Evolutionary conservation across 1,140 invertebrate genomes (phyloP).

Genomic region (Drosophila ercepeae): DNA sequence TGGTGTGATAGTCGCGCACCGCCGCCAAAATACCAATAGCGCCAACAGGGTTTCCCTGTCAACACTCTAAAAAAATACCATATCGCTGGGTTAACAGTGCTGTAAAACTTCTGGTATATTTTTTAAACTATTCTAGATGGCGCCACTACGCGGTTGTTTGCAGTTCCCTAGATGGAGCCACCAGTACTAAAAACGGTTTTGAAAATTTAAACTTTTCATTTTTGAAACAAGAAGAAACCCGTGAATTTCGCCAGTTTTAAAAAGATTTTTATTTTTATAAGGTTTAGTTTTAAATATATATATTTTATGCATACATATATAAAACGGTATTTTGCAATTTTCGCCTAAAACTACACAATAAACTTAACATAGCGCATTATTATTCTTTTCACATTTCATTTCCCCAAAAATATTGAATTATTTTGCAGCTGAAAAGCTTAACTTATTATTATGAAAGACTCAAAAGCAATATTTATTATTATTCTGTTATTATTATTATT

Average conservation of each 20-base stretch:
- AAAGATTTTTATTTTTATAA: slow-evolving; percentile 63
- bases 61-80: background rate
- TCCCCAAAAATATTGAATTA: slow-evolving; percentile 28
- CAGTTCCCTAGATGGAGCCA: too few species aligned
- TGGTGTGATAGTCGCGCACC: background rate
- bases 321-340: slow-evolving; percentile 66
- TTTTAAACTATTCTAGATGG: too few species aligned
- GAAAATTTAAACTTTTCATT: background rate
- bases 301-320: slow-evolving; percentile 39
- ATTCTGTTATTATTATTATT: slow-evolving; percentile 23
- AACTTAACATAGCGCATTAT: slow-evolving; percentile 76
- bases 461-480: slow-evolving; percentile 68
- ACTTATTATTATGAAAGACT: slow-evolving; percentile 70
- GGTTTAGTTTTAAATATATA: slow-evolving; percentile 38
- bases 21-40: background rate
- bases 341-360: slow-evolving; percentile 79
- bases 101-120: background rate
- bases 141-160: too few species aligned
- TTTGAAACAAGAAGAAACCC: background rate
- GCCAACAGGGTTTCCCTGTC: background rate
- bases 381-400: slow-evolving; percentile 23
- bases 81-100: background rate
- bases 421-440: slow-evolving; percentile 20
- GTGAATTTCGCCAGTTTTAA: slow-evolving; percentile 64
- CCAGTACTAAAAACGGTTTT: too few species aligned